Conservation (phyloP, 2,113 vertebrate species). For the Odontophorus gujanensis region DNA sequence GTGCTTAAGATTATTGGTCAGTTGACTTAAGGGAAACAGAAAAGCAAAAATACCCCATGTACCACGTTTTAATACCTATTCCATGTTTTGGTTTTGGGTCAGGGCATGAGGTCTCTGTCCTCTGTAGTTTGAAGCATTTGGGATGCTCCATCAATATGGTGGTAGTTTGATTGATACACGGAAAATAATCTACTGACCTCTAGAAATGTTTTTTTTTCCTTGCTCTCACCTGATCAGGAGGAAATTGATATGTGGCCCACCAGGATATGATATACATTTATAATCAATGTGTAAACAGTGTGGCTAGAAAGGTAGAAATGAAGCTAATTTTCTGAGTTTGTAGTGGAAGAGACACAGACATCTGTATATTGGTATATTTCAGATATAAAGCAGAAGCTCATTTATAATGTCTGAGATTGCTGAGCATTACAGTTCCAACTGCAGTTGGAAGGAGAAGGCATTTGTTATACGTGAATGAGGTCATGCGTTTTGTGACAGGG, state of each 20-base stretch:
- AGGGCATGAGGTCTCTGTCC: background rate
- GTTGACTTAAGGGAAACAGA: background rate
- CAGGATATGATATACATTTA: background rate
- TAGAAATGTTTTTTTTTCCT: background rate
- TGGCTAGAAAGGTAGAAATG: background rate
- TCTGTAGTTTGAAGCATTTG: background rate
- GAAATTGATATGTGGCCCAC: background rate
- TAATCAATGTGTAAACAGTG: background rate
- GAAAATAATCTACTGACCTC: background rate
- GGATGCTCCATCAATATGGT: background rate
- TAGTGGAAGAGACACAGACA: background rate
- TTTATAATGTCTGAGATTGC: background rate
- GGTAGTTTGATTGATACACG: background rate
- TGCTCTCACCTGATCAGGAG: background rate
- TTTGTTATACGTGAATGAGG: background rate
- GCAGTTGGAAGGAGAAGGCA: background rate
- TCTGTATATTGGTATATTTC: background rate
- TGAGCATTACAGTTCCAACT: background rate
- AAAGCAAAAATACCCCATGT: background rate
- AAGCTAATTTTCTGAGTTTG: background rate
- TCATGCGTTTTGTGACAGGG: background rate
- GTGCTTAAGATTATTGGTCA: background rate
- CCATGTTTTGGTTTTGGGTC: background rate
- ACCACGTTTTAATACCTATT: background rate
- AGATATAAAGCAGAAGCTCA: background rate